Evolutionary conservation across 2,888 invertebrate genomes (phyloP), one percentile per base, ranked within the genome.

Genomic region (Sipha maydis): DNA sequence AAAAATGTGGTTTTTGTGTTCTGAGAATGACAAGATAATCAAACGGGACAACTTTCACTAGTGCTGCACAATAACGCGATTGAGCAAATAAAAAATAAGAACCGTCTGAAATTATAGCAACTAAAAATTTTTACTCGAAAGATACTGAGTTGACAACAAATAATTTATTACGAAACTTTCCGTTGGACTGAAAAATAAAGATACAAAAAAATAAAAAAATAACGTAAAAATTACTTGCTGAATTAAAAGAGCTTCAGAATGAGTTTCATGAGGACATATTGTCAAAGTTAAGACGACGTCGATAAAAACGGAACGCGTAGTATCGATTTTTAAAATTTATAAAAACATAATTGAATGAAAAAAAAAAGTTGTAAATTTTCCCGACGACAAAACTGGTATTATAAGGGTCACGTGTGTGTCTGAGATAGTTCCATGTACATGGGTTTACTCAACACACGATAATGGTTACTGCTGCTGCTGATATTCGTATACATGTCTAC

Each of bases 131-230:
- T 54, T 56, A 78, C 28, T 54, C 31, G 1, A 54, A 31, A 31
- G 28, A 71, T 31, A 14, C 28, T 31, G 71, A 28, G 71, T 31
- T 28, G 71, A 71, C 71, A 54, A 11, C 54, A 78, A 78, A 78
- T 78, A 31, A 78, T 78, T 31, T 54, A 78, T 78, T 78, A 56
- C 21, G 48, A 78, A 34, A 56, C 54, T 78, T 78, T 78, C 11
- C 31, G 31, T 78, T 21, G 21, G 54, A 31, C 28, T 54, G 31
- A 54, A 56, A 56, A 56, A 56, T 21, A 31, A 78, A 28, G 21
- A 54, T 31, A 31, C 38, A 34, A 34, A 2, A 21, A 73, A 73
- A 73, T 4, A 17, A 71, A 71, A 73, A 73, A 76, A n/a, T 48
- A 48, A n/a, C n/a, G 25, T 5, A 17, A n/a, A 76, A 56, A 78